Evolutionary conservation across 2,797 vertebrate genomes (phyloP).

Genomic region (Tadarida brasiliensis): DNA sequence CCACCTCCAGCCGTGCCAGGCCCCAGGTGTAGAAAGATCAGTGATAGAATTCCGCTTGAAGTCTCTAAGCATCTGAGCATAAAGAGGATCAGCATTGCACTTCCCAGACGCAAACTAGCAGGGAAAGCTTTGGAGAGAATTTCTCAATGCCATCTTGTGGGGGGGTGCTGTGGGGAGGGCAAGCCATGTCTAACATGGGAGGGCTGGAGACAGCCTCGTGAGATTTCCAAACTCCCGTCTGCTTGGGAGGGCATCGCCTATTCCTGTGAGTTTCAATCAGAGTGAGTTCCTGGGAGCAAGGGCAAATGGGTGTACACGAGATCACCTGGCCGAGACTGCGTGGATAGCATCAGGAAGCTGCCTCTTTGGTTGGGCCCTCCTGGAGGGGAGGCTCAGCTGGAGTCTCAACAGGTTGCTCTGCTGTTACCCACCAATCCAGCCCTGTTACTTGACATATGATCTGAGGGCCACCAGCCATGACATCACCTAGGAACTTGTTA

Average conservation of each 20-base stretch:
- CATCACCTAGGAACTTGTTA: background rate
- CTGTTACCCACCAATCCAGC: background rate
- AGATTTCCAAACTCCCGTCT: background rate
- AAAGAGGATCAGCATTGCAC: background rate
- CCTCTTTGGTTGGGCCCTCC: background rate
- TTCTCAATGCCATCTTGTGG: background rate
- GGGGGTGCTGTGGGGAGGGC: background rate
- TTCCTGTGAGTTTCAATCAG: background rate
- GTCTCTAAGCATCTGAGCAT: background rate
- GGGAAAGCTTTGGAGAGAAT: background rate
- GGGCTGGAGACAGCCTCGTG: background rate
- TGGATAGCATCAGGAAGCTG: background rate
- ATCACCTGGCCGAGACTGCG: background rate
- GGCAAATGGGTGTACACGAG: fast-evolving
- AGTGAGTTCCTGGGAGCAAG: background rate
- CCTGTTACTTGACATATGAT: background rate
- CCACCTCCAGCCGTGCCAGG: background rate
- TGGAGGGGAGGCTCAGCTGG: background rate
- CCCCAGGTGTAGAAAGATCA: background rate
- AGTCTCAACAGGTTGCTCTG: background rate
- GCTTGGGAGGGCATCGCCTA: background rate
- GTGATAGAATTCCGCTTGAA: background rate
- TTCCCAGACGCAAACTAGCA: background rate
- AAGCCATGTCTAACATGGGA: background rate
- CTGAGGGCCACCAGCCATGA: background rate